Base-by-base conservation (phyloP, 2,113 vertebrate species). In the Apteryx owenii region DNA sequence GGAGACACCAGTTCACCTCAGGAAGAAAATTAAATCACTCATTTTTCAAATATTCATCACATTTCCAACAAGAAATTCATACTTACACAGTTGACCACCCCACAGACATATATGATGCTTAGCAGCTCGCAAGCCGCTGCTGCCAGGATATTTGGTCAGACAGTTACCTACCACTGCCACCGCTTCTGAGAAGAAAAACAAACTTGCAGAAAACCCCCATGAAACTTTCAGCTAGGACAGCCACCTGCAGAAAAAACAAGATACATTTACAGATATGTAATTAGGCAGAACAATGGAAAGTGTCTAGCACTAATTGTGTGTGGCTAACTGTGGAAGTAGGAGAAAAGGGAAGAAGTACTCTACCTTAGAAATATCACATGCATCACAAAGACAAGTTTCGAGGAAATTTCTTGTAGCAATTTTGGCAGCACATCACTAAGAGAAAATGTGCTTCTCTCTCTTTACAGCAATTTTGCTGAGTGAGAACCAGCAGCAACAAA, bases 41-140 rank as follows among this genome's bases (percentile, higher is more conserved):
- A 0, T 6, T 71, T 44, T 62, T 19, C 22, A 73, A 51, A 23
- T 26, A 12, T 7, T 22, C 0, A 2, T 15, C 53, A 62, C 23
- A 18, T 5, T 50, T 82, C 26, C 60, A 82, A 73, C 40, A 78
- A n/a, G 23, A 72, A 51, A 71, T 28, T 33, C 7, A 5, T 16
- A 18, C 12, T 56, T 19, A 5, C 12, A 1, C 36, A 78, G 66
- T 38, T 13, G 65, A 72, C 16, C 50, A 44, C 62, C 56, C 53
- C 25, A n/a, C 31, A 25, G 40, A 9, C 46, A 72, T 42, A 42
- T 22, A 36, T 10, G n/a, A 11, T 1, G 21, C 21, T 76, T 53
- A 68, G 66, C 60, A 33, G 22, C 33, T 83, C 26, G 28, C 56
- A 77, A 85, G 56, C 18, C 12, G 36, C 13, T 2, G 10, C 26